These are phyloP conservation scores for Tauraco erythrolophus DNA, from an alignment of 2,113 vertebrate genomes.

Conservation along the genomic window DNA sequence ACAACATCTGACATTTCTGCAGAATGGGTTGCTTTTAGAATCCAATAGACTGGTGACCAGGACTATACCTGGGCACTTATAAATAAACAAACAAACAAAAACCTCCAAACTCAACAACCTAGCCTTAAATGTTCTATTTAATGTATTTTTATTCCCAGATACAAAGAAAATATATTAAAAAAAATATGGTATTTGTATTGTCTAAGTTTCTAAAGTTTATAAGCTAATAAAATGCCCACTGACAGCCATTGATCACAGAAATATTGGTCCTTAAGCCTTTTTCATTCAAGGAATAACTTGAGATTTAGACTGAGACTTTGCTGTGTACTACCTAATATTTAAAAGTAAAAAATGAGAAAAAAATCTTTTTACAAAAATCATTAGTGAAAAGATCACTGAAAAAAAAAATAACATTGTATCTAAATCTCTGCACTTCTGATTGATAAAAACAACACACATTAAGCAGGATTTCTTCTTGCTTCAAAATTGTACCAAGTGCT, in stretches of 20 bases:
- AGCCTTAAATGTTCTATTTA: background rate
- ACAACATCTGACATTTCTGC: background rate
- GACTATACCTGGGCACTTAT: background rate
- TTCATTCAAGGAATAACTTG: background rate
- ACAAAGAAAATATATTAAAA: background rate
- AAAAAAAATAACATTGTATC: background rate
- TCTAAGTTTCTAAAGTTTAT: background rate
- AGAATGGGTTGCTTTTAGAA: background rate
- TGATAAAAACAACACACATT: background rate
- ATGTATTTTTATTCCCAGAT: background rate
- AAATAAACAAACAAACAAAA: background rate
- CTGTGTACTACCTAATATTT: background rate
- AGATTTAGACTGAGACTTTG: background rate
- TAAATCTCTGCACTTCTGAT: background rate
- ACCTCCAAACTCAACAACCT: fast-evolving
- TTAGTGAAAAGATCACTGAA: background rate
- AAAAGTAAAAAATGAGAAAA: background rate
- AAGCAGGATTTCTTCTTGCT: background rate
- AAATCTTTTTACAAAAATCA: background rate
- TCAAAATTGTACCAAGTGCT: background rate
- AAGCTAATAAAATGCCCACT: background rate
- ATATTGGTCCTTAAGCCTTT: background rate
- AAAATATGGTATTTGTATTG: background rate
- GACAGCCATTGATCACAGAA: background rate
- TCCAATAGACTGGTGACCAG: background rate